A percentile compares a stretch with the other conserved stretches of the same genome.
phyloP scores from a whole-genome alignment of 2,797 vertebrate species.

The Cyclopterus lumpus region DNA sequence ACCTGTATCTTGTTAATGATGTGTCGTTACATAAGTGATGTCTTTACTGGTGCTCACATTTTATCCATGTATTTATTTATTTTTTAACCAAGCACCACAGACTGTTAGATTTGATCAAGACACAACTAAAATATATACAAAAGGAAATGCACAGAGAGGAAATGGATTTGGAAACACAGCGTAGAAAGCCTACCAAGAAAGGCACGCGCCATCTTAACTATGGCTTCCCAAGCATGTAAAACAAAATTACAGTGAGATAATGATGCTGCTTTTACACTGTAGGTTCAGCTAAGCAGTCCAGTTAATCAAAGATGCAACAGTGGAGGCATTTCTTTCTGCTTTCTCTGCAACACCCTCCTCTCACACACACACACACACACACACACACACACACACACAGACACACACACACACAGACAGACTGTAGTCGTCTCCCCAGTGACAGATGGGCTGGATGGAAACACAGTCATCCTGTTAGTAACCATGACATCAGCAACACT shows the following conservation, averaged over 20 bases:
- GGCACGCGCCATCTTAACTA: not conserved
- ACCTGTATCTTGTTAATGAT: not conserved
- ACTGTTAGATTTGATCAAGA: not conserved
- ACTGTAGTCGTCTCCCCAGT: conserved; percentile 48
- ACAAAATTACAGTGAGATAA: not conserved
- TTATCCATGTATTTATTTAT: not conserved
- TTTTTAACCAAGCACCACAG: not conserved
- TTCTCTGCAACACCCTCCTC: conserved; percentile 10
- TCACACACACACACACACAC: conserved; percentile 31
- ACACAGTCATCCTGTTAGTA: conserved; percentile 70
- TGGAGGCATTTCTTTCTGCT: conserved; percentile 26
- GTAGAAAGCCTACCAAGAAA: conserved; percentile 1
- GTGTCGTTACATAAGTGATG: not conserved
- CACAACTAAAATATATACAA: not conserved
- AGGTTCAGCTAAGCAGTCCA: conserved; percentile 2
- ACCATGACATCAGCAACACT: conserved; percentile 68
- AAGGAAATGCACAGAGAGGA: not conserved
- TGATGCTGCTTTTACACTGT: not conserved
- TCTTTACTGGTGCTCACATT: not conserved
- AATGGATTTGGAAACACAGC: conserved; percentile 7
- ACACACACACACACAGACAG: conserved; percentile 41
- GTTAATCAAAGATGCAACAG: conserved; percentile 36
- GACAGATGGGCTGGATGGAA: conserved; percentile 72
- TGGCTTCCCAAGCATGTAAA: not conserved
- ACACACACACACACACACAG: conserved; percentile 23